A percentile compares a stretch with the other conserved stretches of the same genome.
These are phyloP conservation scores for Cyprinodon tularosa DNA, from an alignment of 2,113 vertebrate species.

Conservation along the genomic window DNA sequence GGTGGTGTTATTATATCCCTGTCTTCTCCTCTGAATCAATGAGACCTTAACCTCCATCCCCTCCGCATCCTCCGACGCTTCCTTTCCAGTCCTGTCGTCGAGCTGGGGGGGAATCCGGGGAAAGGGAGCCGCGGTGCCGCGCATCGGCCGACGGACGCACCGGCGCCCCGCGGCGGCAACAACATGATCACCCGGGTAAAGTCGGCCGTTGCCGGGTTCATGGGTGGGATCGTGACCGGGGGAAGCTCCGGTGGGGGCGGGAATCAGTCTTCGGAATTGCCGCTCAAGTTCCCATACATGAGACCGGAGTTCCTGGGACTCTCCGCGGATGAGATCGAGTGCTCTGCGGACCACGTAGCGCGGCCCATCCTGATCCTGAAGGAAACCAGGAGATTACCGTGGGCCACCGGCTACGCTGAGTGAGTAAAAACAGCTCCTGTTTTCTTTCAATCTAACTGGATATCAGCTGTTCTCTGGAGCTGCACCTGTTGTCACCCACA, in stretches of 20 bases:
- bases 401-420: constrained; percentile 78
- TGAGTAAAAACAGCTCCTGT: constrained; percentile 50
- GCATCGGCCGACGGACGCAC: constrained; percentile 64
- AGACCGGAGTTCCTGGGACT: constrained; percentile 73
- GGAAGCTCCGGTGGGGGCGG: constrained; percentile 57
- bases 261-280: constrained; percentile 54
- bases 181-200: constrained; percentile 78
- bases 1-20: not conserved
- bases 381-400: constrained; percentile 76
- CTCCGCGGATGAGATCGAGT: constrained; percentile 73
- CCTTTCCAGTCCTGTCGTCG: constrained; percentile 47
- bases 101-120: constrained; percentile 76
- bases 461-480: not conserved
- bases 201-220: constrained; percentile 73
- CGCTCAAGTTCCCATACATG: constrained; percentile 69
- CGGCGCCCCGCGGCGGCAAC: constrained; percentile 56
- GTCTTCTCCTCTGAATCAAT: constrained; percentile 38
- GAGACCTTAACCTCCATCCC: constrained; percentile 30
- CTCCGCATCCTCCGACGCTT: constrained; percentile 9
- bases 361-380: constrained; percentile 77
- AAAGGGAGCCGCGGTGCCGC: constrained; percentile 74
- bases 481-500: constrained; percentile 58
- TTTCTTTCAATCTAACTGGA: not conserved
- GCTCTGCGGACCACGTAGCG: constrained; percentile 73
- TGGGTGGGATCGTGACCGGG: constrained; percentile 71